phyloP scores from a whole-genome alignment of 2,888 invertebrate genomes.

The Stenodera caucasica region DNA sequence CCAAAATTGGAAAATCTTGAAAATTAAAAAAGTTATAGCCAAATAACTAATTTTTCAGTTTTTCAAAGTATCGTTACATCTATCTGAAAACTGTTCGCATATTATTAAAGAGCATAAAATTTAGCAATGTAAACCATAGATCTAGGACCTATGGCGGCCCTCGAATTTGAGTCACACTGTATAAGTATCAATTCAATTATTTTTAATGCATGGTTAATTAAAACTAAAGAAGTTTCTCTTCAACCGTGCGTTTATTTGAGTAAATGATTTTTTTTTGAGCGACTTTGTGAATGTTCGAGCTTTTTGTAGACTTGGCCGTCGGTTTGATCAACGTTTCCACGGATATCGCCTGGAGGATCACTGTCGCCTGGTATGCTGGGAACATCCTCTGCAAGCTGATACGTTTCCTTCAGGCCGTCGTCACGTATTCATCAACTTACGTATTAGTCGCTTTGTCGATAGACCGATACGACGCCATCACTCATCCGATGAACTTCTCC shows the following conservation, averaged over 20 bases:
- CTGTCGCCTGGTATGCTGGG: conserved; percentile 87
- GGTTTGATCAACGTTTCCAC: conserved; percentile 86
- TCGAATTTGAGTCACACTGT: too few relatives aligned
- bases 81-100: too few relatives aligned
- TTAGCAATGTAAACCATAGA: too few relatives aligned
- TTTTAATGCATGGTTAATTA: not conserved
- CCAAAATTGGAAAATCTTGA: too few relatives aligned
- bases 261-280: not conserved
- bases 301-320: conserved; percentile 78
- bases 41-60: too few relatives aligned
- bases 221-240: too few relatives aligned
- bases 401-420: conserved; percentile 81
- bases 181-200: too few relatives aligned
- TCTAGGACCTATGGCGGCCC: too few relatives aligned
- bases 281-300: conserved; percentile 1
- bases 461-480: conserved; percentile 91
- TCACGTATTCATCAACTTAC: conserved; percentile 91
- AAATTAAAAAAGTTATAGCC: too few relatives aligned
- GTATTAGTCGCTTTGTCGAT: conserved; percentile 90
- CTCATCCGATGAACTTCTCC: conserved; percentile 93
- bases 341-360: conserved; percentile 87
- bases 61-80: too few relatives aligned
- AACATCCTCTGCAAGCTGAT: conserved; percentile 86
- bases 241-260: too few relatives aligned
- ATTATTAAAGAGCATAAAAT: too few relatives aligned